Evolutionary conservation across 2,113 vertebrate species (phyloP), one percentile per base, ranked within the genome.

Genomic region (Chitala chitala): DNA sequence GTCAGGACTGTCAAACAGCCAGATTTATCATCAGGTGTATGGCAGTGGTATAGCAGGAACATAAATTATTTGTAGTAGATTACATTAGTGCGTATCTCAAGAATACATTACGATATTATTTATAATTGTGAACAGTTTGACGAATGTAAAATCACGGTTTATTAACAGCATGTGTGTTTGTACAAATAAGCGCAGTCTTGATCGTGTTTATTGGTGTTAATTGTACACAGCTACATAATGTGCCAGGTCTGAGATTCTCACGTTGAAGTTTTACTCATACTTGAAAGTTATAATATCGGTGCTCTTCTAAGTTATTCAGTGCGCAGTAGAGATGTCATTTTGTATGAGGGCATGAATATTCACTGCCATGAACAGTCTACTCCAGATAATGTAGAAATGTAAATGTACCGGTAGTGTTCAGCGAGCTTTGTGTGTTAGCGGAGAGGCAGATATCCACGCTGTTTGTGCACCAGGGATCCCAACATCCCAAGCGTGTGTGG

Each of bases 291-390:
- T 50, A 46, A 69, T 69, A 50, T 33, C 40, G 33, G 4, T 38
- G 59, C 59, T 38, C 15, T 38, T 63, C 38, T 33, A 69, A 51
- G n/a, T 33, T 29, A 71, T 71, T 33, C 17, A 54, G 50, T 26
- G 31, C 6, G 68, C 22, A 29, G 40, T n/a, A 36, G 33, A 46
- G 44, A 63, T 29, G 29, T 69, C 58, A 24, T 68, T 38, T 55
- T 44, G 9, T 56, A 38, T 59, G 31, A 13, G 26, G 15, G 29
- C 65, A 77, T 77, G 64, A 66, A 77, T 74, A 74, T 77, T 69
- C 76, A 77, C 65, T 58, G 20, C 54, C 44, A 61, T 40, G 44
- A n/a, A 24, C 17, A 15, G 64, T 13, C 70, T 58, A 26, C 59
- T 36, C 36, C 48, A 48, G 53, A 73, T 77, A 42, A 51, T 56